phyloP scores from a whole-genome alignment of 2,888 invertebrate genomes.

The Uropetala carovei region DNA sequence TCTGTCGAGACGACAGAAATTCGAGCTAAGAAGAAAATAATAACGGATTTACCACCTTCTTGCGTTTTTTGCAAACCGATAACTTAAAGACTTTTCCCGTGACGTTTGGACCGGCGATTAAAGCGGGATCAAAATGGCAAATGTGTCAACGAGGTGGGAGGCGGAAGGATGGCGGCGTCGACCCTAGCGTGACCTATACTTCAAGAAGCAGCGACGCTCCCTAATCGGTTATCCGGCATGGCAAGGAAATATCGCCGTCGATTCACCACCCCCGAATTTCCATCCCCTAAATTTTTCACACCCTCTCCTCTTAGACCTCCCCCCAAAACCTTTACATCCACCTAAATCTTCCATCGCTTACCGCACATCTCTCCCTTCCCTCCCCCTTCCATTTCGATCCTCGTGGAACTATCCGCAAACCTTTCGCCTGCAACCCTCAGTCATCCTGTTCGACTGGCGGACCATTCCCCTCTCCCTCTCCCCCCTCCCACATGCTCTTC shows the following conservation, averaged over 20 bases:
- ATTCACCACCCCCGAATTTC: slow-evolving; percentile 22
- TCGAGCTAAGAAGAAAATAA: not conserved
- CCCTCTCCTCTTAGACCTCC: not conserved
- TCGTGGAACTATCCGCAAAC: slow-evolving; percentile 31
- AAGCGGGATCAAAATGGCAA: slow-evolving; percentile 19
- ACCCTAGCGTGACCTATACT: slow-evolving; percentile 27
- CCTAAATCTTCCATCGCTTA: slow-evolving; percentile 42
- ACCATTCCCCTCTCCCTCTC: not conserved
- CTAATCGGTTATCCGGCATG: slow-evolving; percentile 52
- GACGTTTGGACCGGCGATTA: not conserved
- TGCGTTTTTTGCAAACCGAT: not conserved
- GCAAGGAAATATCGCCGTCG: slow-evolving; percentile 56
- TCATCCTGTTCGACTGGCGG: slow-evolving; percentile 45
- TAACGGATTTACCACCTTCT: not conserved
- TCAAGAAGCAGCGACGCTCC: slow-evolving; percentile 53
- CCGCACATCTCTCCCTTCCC: not conserved
- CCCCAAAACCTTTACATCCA: not conserved
- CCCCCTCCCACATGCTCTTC: not conserved
- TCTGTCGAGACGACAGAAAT: not conserved
- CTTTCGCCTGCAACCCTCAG: slow-evolving; percentile 48
- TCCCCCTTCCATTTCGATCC: not conserved
- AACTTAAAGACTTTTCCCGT: not conserved
- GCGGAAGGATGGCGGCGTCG: not conserved
- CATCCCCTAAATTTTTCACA: slow-evolving; percentile 60
- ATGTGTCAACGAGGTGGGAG: not conserved